Base-by-base conservation (phyloP, 2,113 vertebrate genomes). In the Cololabis saira region DNA sequence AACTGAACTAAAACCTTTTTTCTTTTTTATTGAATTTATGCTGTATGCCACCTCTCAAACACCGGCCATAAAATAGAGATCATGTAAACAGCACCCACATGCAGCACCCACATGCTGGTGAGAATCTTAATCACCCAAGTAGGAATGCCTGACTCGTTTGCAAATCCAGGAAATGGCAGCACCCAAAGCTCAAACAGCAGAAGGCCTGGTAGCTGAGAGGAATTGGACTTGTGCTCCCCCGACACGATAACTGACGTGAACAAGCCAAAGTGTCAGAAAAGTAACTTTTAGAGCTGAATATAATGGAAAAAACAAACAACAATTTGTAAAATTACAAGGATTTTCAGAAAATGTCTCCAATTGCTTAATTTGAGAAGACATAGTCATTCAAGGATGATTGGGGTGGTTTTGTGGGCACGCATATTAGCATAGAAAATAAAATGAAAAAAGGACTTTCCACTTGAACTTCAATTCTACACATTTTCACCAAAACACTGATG, bases 81-180 rank as follows among this genome's bases (percentile, higher is more conserved):
- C 9, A 24, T 11, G 10, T 16, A 24, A 14, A 24, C 40, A 58
- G 41, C 9, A 24, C 41, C 15, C 9, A 42, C 12, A 21, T 9
- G 13, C 18, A 58, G 41, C 9, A 24, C 41, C 15, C 9, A 42
- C 12, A 21, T 9, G 13, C 18, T 42, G 18, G 41, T 13, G 1
- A 40, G 53, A 17, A 40, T 18, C n/a, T 40, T 18, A 55, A 55
- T 55, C 53, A 37, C 53, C 12, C 30, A 15, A 55, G 37, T 40
- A 18, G 16, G 10, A 55, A 40, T 11, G 16, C 18, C 53, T n/a
- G 17, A 40, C 24, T 40, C 30, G 12, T 40, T 55, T 16, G 17
- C 15, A 33, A 54, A 33, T 54, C 15, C 37, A 30, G 33, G 53
- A 30, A 27, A 19, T 43, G 18, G 18, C 55, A 58, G 40, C 7